Base-by-base conservation (phyloP, 2,113 vertebrate species). In the Motacilla alba region DNA sequence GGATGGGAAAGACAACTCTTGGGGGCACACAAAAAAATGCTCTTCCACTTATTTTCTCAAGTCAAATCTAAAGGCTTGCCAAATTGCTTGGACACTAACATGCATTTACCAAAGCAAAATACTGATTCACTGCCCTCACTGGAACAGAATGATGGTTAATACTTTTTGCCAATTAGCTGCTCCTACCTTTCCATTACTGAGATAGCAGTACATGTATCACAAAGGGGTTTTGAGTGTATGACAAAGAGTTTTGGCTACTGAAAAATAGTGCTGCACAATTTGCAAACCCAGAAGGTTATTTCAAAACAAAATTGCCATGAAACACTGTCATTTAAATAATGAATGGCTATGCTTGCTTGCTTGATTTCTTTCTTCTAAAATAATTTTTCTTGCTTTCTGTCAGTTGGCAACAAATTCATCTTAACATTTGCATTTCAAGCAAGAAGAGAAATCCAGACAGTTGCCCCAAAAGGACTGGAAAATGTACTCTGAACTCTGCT, bases 361-460 rank as follows among this genome's bases (percentile, higher is more conserved):
- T 90, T 93, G 85, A 86, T 97, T 96, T 93, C 90, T 94, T 94
- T 81, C 93, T 92, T 91, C 90, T 93, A 76, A 96, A 97, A 93
- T 94, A 94, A 78, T 95, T 90, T 92, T 90, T 95, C 95, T 94
- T 96, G 49, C 86, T 93, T 94, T 93, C 88, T 93, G 94, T 88
- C 83, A 96, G 88, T 92, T 92, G 88, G 88, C 76, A 93, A 96
- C 88, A 93, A 96, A 96, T 93, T 73, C 64, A 84, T 93, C 92
- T 96, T 89, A 96, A 83, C 72, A 90, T 93, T 95, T 90, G 88
- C 83, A 93, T 96, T 89, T 84, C 80, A 78, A 90, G 69, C 64
- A 95, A 93, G 86, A 86, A 74, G 56, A 89, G 24, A 92, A 92
- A 94, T 87, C 47, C 76, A 95, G 80, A 79, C 80, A 92, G 53